Evolutionary conservation across 2,113 vertebrate genomes (phyloP).

Genomic region (Thermophis baileyi): DNA sequence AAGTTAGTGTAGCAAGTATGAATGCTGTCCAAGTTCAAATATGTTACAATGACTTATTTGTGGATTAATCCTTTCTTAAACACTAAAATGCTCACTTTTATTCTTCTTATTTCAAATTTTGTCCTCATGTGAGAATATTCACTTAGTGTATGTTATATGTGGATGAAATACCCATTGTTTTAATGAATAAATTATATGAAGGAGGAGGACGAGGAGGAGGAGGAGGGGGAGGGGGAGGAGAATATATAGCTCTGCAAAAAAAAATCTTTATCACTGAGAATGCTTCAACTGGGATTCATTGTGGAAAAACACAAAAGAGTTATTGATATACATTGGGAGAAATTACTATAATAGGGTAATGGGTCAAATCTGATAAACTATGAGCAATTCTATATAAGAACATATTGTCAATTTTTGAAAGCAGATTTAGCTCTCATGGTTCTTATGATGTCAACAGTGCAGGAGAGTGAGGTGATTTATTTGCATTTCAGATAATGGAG

Average conservation of each 20-base stretch:
- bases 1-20: background rate
- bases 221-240: background rate
- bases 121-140: background rate
- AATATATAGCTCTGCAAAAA: background rate
- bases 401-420: background rate
- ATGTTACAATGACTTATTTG: background rate
- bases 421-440: background rate
- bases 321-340: background rate
- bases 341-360: background rate
- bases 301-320: background rate
- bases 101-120: background rate
- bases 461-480: background rate
- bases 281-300: background rate
- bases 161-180: too few species aligned
- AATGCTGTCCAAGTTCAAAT: background rate
- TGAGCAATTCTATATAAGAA: background rate
- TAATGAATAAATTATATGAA: background rate
- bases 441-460: background rate
- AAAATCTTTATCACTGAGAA: background rate
- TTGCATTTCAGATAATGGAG: background rate
- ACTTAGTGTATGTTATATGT: background rate
- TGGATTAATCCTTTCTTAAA: background rate
- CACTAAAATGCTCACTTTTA: background rate
- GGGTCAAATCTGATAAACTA: background rate
- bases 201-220: background rate